A percentile compares a stretch with the other conserved stretches of the same genome.
phyloP scores from a whole-genome alignment of 2,888 invertebrate genomes.

The Scaptomyza parva region DNA sequence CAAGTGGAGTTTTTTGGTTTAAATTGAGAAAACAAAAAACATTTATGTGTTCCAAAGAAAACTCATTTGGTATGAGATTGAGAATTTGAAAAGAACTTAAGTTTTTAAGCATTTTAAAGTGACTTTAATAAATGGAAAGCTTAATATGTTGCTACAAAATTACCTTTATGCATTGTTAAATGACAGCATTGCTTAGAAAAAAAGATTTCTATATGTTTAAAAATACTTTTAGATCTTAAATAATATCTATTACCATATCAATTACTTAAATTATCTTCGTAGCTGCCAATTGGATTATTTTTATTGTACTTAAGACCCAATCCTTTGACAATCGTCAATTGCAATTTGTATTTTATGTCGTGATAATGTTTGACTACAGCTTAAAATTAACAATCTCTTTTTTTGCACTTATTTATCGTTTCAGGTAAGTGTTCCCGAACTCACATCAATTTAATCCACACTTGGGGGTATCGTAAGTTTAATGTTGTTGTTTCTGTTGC shows the following conservation, averaged over 20 bases:
- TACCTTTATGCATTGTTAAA: too few relatives aligned
- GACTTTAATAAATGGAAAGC: not conserved
- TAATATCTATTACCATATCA: not conserved
- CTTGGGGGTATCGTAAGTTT: conserved; percentile 64
- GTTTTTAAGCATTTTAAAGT: not conserved
- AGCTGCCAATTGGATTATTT: conserved; percentile 28
- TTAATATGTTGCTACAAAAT: too few relatives aligned
- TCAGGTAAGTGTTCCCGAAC: conserved; percentile 66
- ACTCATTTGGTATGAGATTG: conserved; percentile 9
- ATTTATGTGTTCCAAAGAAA: not conserved
- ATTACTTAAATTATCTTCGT: conserved; percentile 10
- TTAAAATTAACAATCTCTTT: conserved; percentile 46
- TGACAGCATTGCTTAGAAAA: too few relatives aligned
- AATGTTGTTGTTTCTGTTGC: conserved; percentile 21
- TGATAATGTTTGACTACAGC: conserved; percentile 27
- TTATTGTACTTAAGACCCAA: conserved; percentile 25
- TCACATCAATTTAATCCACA: conserved; percentile 38
- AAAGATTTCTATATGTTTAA: too few relatives aligned
- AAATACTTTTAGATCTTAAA: too few relatives aligned
- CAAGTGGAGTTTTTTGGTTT: conserved; percentile 15
- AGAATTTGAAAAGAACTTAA: not conserved
- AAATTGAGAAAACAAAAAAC: conserved; percentile 14
- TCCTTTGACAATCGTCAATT: conserved; percentile 26
- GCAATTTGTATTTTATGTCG: conserved; percentile 34
- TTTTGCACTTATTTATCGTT: conserved; percentile 39